Base-by-base conservation (phyloP, 64 coral and sea anemone species). In the Porites australiensis region DNA sequence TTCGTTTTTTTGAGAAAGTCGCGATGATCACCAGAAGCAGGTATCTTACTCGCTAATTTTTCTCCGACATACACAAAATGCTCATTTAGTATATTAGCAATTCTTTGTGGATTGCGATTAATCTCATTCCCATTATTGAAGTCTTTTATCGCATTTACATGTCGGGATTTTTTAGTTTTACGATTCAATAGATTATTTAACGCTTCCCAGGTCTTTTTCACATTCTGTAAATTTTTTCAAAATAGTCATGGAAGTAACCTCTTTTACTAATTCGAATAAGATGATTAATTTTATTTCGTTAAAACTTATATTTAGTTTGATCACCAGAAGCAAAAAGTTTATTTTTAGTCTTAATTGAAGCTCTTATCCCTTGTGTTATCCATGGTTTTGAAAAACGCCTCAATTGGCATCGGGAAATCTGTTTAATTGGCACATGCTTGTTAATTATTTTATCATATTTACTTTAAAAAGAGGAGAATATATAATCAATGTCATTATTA, bases 201-300 rank as follows among this genome's bases (percentile, higher is more conserved):
- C 23, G 15, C 72, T 19, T 76, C 47, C 48, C 73, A 19, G 4
- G 47, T 76, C 44, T 76, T 50, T 76, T 76, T 76, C 73, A 89
- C 63, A 77, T 89, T 77, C 11, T 13, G 62, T 13, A 89, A 48
- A 9, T 55, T 55, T 57, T 57, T 57, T 77, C 62, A 64, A 64
- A 64, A 77, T 16, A 63, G 4, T 58, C 51, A 77, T 75, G 72
- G 58, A 63, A 64, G 14, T 65, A n/a, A n/a, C n/a, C n/a, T n/a
- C n/a, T n/a, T n/a, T n/a, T n/a, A n/a, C n/a, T n/a, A n/a, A n/a
- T n/a, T n/a, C n/a, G n/a, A n/a, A n/a, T n/a, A n/a, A n/a, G n/a
- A n/a, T n/a, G n/a, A n/a, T n/a, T n/a, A n/a, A n/a, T n/a, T n/a
- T 75, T 59, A 54, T 88, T 88, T 58, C 86, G 43, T 75, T 88